Evolutionary conservation across 2,113 vertebrate species (phyloP).

Genomic region (Propithecus coquereli): DNA sequence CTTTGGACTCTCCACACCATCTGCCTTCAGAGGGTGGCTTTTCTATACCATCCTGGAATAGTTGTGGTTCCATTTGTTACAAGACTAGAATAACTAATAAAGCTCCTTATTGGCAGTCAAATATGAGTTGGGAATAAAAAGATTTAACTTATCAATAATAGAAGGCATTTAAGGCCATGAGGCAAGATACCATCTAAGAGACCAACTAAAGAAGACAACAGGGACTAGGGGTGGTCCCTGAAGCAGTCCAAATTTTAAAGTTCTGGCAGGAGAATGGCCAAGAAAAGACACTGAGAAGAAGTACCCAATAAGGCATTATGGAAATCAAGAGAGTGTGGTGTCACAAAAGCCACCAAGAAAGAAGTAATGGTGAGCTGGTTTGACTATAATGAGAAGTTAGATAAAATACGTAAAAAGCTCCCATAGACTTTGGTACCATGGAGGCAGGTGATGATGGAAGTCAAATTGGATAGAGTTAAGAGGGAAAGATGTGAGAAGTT

Average conservation of each 20-base stretch:
- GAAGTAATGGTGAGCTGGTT: background rate
- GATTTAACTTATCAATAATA: background rate
- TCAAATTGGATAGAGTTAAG: background rate
- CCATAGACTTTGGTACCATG: background rate
- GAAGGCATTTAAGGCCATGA: background rate
- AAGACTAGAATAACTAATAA: background rate
- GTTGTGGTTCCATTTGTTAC: background rate
- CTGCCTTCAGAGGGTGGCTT: no score
- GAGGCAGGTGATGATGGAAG: background rate
- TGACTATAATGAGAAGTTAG: background rate
- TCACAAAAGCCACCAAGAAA: background rate
- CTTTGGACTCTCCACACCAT: no score
- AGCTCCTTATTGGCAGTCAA: background rate
- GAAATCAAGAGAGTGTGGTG: background rate
- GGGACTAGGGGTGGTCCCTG: background rate
- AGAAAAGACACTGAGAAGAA: background rate
- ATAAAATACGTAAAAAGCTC: background rate
- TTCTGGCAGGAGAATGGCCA: background rate
- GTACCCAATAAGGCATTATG: background rate
- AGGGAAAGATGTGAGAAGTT: background rate
- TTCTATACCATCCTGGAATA: no score
- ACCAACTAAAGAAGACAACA: background rate
- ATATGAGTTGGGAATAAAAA: background rate
- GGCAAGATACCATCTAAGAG: background rate
- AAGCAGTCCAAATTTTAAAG: background rate